Evolutionary conservation across 1,140 invertebrate species (phyloP).

Genomic region (Epicauta chinensis): DNA sequence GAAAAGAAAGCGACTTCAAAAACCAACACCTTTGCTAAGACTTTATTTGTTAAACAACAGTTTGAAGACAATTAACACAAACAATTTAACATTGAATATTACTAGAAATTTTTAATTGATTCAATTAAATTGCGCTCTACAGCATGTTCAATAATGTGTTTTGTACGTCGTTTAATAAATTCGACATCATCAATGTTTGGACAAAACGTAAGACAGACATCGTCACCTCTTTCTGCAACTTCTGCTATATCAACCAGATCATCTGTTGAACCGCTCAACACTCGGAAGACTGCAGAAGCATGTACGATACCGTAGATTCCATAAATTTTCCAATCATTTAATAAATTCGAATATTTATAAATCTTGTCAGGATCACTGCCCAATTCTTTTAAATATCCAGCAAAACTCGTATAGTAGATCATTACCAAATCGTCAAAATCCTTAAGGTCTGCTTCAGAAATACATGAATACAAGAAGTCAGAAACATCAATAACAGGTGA

Average conservation of each 20-base stretch:
- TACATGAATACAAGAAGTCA: constrained; percentile 2
- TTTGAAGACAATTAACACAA: no score
- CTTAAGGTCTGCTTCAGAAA: constrained; percentile 3
- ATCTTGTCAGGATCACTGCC: background rate
- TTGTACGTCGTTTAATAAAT: background rate
- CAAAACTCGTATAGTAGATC: background rate
- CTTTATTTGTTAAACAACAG: no score
- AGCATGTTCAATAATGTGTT: constrained; percentile 1
- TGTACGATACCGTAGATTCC: constrained; percentile 36
- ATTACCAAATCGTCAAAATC: constrained; percentile 1
- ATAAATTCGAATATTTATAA: background rate
- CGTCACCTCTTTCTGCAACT: constrained; percentile 4
- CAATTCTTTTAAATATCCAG: background rate
- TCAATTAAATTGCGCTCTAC: constrained; percentile 4
- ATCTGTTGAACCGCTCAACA: constrained; percentile 4
- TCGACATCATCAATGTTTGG: background rate
- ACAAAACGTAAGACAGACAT: background rate
- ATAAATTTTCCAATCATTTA: constrained; percentile 28
- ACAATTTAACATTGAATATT: no score
- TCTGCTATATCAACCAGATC: constrained; percentile 5
- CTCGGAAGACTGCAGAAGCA: constrained; percentile 34
- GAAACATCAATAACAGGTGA: background rate
- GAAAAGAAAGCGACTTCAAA: no score
- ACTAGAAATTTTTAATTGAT: background rate
- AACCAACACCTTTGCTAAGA: no score